These are phyloP conservation scores for Encarsia formosa DNA, from an alignment of 2,888 invertebrate genomes.

Conservation along the genomic window DNA sequence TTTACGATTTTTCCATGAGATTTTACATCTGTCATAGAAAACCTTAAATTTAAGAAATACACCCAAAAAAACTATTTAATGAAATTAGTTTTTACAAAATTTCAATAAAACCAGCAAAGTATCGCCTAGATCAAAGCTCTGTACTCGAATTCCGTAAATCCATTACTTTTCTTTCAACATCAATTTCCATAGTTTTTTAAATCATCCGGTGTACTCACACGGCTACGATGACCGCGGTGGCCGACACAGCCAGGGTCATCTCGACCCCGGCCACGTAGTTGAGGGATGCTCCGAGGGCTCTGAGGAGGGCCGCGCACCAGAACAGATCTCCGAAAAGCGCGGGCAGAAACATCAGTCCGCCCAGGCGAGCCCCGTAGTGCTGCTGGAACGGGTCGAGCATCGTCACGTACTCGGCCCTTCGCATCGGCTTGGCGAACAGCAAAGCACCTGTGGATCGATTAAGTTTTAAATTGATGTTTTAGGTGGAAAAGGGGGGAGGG, in stretches of 20 bases:
- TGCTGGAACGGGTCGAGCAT: slow-evolving; percentile 71
- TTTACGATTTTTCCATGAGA: no score
- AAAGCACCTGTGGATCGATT: slow-evolving; percentile 59
- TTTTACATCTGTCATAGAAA: no score
- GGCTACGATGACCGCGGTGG: slow-evolving; percentile 42
- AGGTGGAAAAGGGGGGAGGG: no score
- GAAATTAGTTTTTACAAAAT: no score
- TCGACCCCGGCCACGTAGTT: slow-evolving; percentile 45
- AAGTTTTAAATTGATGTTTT: no score
- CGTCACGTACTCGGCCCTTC: slow-evolving; percentile 65
- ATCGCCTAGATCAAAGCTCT: no score
- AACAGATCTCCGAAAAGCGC: slow-evolving; percentile 69
- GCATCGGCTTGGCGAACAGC: slow-evolving; percentile 67
- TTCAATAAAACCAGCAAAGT: no score
- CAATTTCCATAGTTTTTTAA: no score
- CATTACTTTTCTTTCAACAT: no score
- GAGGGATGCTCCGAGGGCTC: slow-evolving; percentile 58
- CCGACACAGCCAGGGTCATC: slow-evolving; percentile 42
- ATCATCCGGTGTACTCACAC: slow-evolving; percentile 42
- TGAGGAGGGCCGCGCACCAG: slow-evolving; percentile 67
- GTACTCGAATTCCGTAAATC: no score
- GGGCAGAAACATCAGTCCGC: slow-evolving; percentile 63
- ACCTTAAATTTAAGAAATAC: no score
- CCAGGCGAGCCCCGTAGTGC: slow-evolving; percentile 65
- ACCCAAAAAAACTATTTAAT: no score